A percentile compares a stretch with the other conserved stretches of the same genome.
Evolutionary conservation across 92 coral and sea anemone species (phyloP).

Genomic region (Epizoanthus ramosus): DNA sequence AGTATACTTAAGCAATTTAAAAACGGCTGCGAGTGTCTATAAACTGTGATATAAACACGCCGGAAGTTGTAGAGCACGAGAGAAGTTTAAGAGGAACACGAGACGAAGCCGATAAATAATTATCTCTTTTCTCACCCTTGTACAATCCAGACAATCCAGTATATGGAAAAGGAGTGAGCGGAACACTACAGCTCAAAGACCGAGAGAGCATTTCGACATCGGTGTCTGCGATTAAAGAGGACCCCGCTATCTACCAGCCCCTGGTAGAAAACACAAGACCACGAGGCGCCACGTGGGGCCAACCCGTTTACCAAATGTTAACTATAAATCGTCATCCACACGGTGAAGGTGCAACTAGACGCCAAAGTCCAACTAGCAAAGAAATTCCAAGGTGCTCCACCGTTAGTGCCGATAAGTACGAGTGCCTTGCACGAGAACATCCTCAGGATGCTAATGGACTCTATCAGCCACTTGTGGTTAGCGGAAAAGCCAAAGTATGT

Average conservation of each 20-base stretch:
- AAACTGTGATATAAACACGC: no score
- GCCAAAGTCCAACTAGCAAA: background rate
- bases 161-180: conserved; percentile 19
- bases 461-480: conserved; percentile 36
- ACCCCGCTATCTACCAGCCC: conserved; percentile 19
- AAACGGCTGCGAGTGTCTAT: no score
- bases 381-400: conserved; percentile 21
- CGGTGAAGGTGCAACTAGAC: background rate
- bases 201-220: conserved; percentile 12
- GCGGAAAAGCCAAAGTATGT: conserved; percentile 17
- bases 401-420: conserved; percentile 3
- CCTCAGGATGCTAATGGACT: conserved; percentile 3
- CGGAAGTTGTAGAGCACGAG: no score
- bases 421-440: background rate
- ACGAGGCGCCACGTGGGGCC: conserved; percentile 39
- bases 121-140: no score
- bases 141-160: conserved; percentile 26
- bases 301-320: conserved; percentile 10
- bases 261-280: conserved; percentile 31
- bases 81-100: no score
- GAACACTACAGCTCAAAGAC: conserved; percentile 15
- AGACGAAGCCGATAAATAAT: no score
- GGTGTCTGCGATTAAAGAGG: conserved; percentile 12
- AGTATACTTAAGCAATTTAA: no score
- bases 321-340: conserved; percentile 17